Conservation (phyloP, 2,888 invertebrate species). For the Rambutsinella grinnellia region DNA sequence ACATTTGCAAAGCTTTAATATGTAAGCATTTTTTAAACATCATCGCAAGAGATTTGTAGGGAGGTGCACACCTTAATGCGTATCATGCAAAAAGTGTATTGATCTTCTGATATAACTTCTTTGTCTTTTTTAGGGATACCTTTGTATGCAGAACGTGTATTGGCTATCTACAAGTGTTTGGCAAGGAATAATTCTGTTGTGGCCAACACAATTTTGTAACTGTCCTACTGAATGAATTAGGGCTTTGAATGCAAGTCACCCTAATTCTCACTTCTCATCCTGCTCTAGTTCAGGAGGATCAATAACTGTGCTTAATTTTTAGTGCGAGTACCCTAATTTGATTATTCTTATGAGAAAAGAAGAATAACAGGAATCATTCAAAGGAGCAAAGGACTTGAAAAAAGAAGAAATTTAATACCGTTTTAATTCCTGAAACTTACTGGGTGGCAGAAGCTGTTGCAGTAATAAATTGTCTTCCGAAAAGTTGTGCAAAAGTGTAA, state of each 20-base stretch:
- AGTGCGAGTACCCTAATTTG: background rate
- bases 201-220: background rate
- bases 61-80: background rate
- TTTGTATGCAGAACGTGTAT: background rate
- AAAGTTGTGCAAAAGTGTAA: too few species aligned
- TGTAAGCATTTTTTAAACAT: background rate
- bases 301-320: background rate
- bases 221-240: background rate
- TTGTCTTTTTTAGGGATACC: background rate
- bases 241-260: background rate
- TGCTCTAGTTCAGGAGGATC: constrained; percentile 43
- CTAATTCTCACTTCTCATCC: constrained; percentile 11
- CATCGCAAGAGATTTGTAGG: background rate
- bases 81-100: background rate
- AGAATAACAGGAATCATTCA: too few species aligned
- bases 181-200: background rate
- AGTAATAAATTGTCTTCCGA: too few species aligned
- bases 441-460: too few species aligned
- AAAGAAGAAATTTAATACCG: too few species aligned
- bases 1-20: background rate
- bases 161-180: too few species aligned
- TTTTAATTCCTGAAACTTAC: too few species aligned
- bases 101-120: background rate
- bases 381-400: too few species aligned
- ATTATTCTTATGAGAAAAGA: too few species aligned